Percentiles rank a stretch among this genome's conserved stretches.
phyloP scores from a whole-genome alignment of 2,797 vertebrate genomes.

The Poliocrania exsul region DNA sequence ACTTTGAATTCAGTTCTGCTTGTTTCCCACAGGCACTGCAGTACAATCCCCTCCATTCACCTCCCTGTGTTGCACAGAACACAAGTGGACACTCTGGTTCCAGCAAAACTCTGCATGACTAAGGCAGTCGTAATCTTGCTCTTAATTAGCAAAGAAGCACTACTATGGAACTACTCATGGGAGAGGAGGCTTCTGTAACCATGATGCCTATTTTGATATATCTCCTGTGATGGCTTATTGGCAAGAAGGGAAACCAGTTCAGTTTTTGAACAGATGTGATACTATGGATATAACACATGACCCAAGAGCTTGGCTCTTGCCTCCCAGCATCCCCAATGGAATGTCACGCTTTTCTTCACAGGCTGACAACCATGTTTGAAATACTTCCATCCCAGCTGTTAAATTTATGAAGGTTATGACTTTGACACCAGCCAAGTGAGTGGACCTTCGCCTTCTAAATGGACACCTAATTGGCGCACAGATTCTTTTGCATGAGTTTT shows the following conservation, averaged over 20 bases:
- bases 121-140: background rate
- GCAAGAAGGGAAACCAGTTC: background rate
- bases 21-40: background rate
- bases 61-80: rapidly evolving
- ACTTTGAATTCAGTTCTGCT: background rate
- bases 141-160: background rate
- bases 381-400: background rate
- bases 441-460: background rate
- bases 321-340: background rate
- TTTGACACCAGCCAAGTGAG: background rate
- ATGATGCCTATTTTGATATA: background rate
- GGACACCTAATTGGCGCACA: background rate
- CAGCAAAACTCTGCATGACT: background rate
- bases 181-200: background rate
- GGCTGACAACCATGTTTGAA: background rate
- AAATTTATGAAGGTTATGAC: background rate
- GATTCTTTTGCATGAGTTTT: constrained; percentile 47
- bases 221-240: background rate
- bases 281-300: rapidly evolving
- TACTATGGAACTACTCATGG: background rate
- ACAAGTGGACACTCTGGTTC: background rate
- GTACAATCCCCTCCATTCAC: background rate
- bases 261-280: background rate
- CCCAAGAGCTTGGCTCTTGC: background rate
- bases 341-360: background rate